Conservation (phyloP, 2,797 vertebrate species). For the Anabas testudineus region DNA sequence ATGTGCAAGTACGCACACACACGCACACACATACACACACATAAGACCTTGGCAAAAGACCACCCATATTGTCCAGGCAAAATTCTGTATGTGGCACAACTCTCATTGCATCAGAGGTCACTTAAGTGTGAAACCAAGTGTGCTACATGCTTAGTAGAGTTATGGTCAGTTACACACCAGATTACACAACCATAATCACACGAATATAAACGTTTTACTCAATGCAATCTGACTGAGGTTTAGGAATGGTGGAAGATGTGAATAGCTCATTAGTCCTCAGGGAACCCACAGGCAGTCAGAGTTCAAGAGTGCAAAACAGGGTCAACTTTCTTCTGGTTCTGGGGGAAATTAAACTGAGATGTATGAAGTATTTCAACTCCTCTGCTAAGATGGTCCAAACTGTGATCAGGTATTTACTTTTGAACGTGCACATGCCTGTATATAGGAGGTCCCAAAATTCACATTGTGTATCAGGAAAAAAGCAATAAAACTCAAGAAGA, state of each 20-base stretch:
- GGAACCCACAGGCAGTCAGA: conserved; percentile 8
- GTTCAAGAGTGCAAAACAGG: conserved; percentile 31
- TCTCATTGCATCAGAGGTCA: conserved; percentile 46
- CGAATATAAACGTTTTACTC: conserved; percentile 10
- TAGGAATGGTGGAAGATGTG: conserved; percentile 21
- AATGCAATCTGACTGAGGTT: conserved; percentile 32
- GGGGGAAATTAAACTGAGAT: neutral
- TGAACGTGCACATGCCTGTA: too few species aligned
- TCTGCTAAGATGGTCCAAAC: too few species aligned
- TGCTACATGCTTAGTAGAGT: conserved; percentile 43
- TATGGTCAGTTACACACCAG: conserved; percentile 28
- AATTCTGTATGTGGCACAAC: conserved; percentile 37
- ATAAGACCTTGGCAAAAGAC: conserved; percentile 49
- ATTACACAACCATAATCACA: conserved; percentile 16
- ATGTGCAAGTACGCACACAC: conserved; percentile 9
- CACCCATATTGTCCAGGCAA: conserved; percentile 42
- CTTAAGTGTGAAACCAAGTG: conserved; percentile 60
- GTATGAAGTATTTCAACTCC: too few species aligned
- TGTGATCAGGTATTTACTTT: too few species aligned
- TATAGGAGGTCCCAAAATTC: too few species aligned
- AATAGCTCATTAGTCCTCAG: conserved; percentile 45
- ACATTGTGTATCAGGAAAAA: too few species aligned
- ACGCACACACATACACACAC: conserved; percentile 10
- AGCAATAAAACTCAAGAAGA: too few species aligned
- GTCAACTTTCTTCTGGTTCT: conserved; percentile 13